A percentile compares a stretch with the other conserved stretches of the same genome.
phyloP scores from a whole-genome alignment of 2,797 vertebrate species.

The Prunella strophiata region DNA sequence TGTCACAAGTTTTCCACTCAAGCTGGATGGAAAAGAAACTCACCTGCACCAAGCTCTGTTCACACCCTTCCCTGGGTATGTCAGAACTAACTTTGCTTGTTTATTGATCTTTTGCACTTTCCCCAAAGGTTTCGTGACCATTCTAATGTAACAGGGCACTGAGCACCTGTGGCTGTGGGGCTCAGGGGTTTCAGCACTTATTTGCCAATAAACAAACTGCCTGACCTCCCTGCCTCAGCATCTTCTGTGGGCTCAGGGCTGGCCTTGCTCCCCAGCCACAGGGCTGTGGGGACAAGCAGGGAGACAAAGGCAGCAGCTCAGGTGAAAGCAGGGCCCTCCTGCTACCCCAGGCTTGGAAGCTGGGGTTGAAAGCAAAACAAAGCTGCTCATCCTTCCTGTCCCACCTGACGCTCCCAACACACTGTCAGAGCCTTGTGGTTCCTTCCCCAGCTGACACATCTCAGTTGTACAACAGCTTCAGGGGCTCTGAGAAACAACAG shows the following conservation, averaged over 20 bases:
- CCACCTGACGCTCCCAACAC: neutral
- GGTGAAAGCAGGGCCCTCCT: neutral
- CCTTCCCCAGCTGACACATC: neutral
- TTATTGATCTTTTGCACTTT: constrained; percentile 56
- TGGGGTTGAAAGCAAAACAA: neutral
- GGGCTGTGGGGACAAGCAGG: neutral
- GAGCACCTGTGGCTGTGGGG: constrained; percentile 44
- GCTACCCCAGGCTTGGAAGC: neutral
- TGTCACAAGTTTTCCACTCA: neutral
- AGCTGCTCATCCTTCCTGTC: neutral
- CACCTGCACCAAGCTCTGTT: constrained; percentile 15
- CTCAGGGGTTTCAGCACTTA: constrained; percentile 60
- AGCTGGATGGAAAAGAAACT: neutral
- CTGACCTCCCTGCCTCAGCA: constrained; percentile 27
- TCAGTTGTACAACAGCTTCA: neutral
- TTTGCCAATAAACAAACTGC: constrained; percentile 70
- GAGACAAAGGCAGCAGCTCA: neutral
- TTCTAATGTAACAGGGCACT: constrained; percentile 47
- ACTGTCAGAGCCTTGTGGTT: neutral
- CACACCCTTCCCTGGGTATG: neutral
- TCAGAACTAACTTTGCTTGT: constrained; percentile 46
- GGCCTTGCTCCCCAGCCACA: neutral
- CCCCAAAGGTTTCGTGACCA: constrained; percentile 20
- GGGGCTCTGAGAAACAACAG: neutral
- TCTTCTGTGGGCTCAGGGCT: neutral